Conservation (phyloP, 2,888 invertebrate genomes). For the Drosophila mimetica region DNA sequence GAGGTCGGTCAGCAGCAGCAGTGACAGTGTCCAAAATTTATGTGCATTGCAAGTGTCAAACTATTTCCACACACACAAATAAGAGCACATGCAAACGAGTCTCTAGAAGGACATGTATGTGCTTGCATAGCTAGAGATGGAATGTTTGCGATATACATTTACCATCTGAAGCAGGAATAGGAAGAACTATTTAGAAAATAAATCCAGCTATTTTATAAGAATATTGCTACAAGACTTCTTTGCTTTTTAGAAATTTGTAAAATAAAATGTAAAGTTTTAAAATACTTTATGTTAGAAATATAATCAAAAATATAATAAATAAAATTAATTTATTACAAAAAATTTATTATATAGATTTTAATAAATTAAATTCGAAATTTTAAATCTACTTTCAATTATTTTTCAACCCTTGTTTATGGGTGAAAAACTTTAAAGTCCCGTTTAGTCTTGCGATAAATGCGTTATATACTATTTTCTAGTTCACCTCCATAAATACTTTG, state of each 20-base stretch:
- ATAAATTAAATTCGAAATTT: no score
- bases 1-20: conserved; percentile 66
- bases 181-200: not conserved
- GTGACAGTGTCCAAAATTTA: conserved; percentile 56
- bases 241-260: no score
- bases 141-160: not conserved
- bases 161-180: not conserved
- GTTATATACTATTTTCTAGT: not conserved
- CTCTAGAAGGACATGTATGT: conserved; percentile 6
- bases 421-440: not conserved
- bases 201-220: no score
- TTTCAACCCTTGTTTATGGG: not conserved
- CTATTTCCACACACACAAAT: conserved; percentile 59
- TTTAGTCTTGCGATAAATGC: not conserved
- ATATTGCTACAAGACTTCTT: no score
- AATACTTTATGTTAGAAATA: no score
- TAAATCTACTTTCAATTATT: no score
- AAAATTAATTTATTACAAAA: no score
- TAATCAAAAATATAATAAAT: no score
- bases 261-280: no score
- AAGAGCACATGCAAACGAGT: conserved; percentile 16
- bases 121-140: conserved; percentile 6
- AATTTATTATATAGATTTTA: no score
- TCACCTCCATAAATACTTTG: not conserved
- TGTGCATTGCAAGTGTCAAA: conserved; percentile 82